Percentiles rank a stretch among this genome's conserved stretches.
These are phyloP conservation scores for Cichladusa arquata DNA, from an alignment of 2,113 vertebrate species.

Conservation along the genomic window DNA sequence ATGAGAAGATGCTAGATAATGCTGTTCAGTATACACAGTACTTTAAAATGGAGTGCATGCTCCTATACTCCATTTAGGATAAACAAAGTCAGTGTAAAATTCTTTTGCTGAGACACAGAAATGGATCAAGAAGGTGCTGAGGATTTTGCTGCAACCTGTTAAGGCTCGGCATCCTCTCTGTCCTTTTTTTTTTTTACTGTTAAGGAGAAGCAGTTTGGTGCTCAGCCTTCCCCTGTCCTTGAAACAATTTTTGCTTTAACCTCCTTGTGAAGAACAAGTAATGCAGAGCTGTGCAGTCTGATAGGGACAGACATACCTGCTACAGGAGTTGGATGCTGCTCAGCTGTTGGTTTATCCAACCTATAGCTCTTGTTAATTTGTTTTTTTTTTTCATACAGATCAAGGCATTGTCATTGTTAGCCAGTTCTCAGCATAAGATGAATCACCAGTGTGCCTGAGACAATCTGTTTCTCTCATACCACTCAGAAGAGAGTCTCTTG, in stretches of 20 bases:
- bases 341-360: neutral
- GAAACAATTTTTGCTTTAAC: neutral
- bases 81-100: neutral
- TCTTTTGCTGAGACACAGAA: neutral
- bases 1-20: neutral
- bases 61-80: neutral
- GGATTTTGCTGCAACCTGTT: neutral
- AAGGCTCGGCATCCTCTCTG: neutral
- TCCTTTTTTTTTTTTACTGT: neutral
- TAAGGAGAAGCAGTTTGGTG: neutral
- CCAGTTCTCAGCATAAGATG: neutral
- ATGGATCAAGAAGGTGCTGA: neutral
- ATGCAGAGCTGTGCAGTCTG: neutral
- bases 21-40: neutral
- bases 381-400: neutral
- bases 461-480: neutral
- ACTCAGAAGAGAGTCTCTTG: neutral
- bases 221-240: neutral
- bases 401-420: neutral
- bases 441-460: neutral
- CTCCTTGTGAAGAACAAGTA: neutral
- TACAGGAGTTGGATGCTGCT: neutral
- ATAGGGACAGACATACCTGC: neutral
- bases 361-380: neutral
- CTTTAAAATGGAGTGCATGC: neutral